phyloP scores from a whole-genome alignment of 1,140 invertebrate species.

The Halesus radiatus region DNA sequence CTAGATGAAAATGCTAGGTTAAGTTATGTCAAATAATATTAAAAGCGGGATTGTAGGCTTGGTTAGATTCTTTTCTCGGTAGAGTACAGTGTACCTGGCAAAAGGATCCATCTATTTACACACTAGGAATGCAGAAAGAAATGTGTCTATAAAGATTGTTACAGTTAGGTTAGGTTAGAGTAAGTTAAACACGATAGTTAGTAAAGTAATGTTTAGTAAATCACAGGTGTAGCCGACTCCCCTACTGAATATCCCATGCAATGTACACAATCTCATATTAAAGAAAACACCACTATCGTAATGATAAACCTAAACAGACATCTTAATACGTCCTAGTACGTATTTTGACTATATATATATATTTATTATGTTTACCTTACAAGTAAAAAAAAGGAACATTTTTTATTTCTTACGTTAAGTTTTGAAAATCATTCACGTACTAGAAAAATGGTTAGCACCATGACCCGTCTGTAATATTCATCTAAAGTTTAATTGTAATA shows the following conservation, averaged over 20 bases:
- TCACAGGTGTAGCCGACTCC: conserved; percentile 58
- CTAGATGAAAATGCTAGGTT: no score
- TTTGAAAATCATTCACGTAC: conserved; percentile 56
- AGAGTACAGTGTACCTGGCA: neutral
- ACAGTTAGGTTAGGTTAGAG: conserved; percentile 10
- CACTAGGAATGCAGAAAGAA: neutral
- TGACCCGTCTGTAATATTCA: conserved; percentile 57
- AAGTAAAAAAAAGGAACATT: conserved; percentile 58
- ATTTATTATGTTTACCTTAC: conserved; percentile 56
- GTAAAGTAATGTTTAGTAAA: conserved; percentile 56
- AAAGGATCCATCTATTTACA: neutral
- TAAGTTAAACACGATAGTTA: conserved; percentile 45
- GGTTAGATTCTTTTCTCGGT: neutral
- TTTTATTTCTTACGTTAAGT: conserved; percentile 53
- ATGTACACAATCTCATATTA: conserved; percentile 40
- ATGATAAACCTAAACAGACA: conserved; percentile 56
- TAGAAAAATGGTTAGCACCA: conserved; percentile 59
- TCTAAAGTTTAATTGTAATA: conserved; percentile 58
- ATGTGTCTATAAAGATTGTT: neutral
- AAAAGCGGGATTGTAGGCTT: no score
- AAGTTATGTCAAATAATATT: no score
- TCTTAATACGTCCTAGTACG: conserved; percentile 56
- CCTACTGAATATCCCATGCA: conserved; percentile 44
- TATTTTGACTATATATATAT: conserved; percentile 53
- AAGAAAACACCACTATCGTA: conserved; percentile 40